phyloP scores from a whole-genome alignment of 2,113 vertebrate species.

The Ptilorrhoa leucosticta region DNA sequence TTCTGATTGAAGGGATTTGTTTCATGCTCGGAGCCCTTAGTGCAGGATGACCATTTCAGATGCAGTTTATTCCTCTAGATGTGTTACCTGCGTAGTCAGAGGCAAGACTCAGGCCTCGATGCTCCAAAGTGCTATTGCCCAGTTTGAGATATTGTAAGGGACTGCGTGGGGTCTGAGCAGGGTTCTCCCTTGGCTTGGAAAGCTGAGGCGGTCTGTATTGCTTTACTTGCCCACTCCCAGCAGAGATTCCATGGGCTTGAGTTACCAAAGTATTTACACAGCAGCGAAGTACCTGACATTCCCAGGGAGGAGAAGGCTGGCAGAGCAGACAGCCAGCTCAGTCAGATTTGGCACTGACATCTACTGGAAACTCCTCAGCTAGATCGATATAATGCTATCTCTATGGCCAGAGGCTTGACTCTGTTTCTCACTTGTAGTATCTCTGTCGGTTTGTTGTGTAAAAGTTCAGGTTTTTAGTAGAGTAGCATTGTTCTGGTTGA shows the following conservation, averaged over 20 bases:
- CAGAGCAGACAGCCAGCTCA: neutral
- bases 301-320: neutral
- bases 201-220: neutral
- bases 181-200: neutral
- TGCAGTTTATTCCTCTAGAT: neutral
- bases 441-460: neutral
- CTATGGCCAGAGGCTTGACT: neutral
- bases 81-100: neutral
- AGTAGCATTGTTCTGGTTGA: neutral
- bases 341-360: neutral
- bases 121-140: neutral
- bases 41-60: neutral
- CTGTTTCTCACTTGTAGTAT: neutral
- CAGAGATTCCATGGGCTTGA: neutral
- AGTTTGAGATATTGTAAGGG: neutral
- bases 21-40: accelerated
- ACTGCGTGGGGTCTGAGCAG: accelerated
- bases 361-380: neutral
- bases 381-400: neutral
- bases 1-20: constrained; percentile 30
- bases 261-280: neutral
- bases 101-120: neutral
- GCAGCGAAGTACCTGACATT: neutral
- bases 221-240: neutral
- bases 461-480: neutral